A percentile compares a stretch with the other conserved stretches of the same genome.
Conservation (phyloP, 2,797 vertebrate genomes). For the Neopelma chrysocephalum region DNA sequence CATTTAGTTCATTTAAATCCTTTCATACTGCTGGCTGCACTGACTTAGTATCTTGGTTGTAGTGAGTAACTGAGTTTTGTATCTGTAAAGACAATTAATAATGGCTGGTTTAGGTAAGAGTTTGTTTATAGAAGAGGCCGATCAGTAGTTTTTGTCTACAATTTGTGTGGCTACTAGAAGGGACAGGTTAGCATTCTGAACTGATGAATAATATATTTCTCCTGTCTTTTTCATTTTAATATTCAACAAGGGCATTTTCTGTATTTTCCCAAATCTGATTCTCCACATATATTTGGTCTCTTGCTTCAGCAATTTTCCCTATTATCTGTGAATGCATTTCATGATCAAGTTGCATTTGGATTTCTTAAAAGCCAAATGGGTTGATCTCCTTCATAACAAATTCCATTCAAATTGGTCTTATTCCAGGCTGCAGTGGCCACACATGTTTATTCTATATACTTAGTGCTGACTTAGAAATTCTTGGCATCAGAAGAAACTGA, state of each 20-base stretch:
- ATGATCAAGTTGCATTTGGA: neutral
- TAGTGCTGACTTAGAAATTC: neutral
- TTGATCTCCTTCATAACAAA: neutral
- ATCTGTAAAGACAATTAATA: neutral
- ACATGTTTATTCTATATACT: neutral
- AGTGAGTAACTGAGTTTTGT: neutral
- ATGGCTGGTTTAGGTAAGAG: neutral
- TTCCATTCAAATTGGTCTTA: neutral
- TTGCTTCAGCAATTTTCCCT: neutral
- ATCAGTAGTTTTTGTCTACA: neutral
- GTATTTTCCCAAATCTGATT: neutral
- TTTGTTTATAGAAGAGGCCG: neutral
- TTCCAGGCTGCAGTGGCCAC: neutral
- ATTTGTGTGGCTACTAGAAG: neutral
- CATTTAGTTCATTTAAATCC: neutral
- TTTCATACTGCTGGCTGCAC: neutral
- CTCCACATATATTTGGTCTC: neutral
- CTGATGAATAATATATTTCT: neutral
- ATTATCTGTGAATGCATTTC: neutral
- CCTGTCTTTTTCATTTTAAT: neutral
- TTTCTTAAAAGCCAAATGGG: neutral
- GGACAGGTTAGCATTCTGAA: neutral
- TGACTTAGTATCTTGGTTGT: neutral
- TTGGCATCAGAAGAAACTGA: neutral
- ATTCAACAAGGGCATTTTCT: neutral